Percentiles rank a stretch among this genome's conserved stretches.
These are phyloP conservation scores for Sycophila texana DNA, from an alignment of 2,888 invertebrate species.

Conservation along the genomic window DNA sequence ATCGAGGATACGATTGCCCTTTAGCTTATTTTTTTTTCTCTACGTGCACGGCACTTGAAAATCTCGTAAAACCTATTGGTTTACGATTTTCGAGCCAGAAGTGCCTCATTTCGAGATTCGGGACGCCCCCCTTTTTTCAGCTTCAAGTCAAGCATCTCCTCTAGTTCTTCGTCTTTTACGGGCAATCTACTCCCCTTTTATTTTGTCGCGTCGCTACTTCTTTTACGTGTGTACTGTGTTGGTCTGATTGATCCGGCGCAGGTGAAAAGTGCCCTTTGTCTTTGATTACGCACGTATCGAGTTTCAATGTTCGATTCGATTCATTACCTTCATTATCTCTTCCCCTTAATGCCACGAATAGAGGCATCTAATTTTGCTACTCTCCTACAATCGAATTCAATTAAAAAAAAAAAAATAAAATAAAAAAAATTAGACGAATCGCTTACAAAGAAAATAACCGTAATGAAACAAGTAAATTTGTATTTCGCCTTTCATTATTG, in stretches of 20 bases:
- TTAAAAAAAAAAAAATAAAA: too few relatives aligned
- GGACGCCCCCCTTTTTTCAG: constrained; percentile 11
- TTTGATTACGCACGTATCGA: neutral
- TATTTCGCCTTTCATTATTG: too few relatives aligned
- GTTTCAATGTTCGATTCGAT: too few relatives aligned
- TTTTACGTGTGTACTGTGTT: neutral
- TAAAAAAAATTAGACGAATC: too few relatives aligned
- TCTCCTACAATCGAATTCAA: too few relatives aligned
- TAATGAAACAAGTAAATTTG: too few relatives aligned
- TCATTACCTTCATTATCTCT: neutral
- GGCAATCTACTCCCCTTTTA: neutral
- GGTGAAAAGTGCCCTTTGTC: constrained; percentile 4
- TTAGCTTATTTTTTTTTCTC: neutral
- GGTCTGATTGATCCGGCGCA: constrained; percentile 3
- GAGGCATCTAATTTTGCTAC: neutral
- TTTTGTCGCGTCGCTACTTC: constrained; percentile 3
- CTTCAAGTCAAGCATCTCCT: constrained; percentile 9
- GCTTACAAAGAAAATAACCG: too few relatives aligned
- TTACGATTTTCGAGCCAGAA: constrained; percentile 35
- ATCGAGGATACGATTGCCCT: too few relatives aligned
- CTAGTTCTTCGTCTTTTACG: constrained; percentile 8
- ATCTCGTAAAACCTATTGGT: constrained; percentile 41
- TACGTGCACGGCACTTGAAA: neutral
- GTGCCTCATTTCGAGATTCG: constrained; percentile 25
- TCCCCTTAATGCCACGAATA: neutral